Percentiles rank a stretch among this genome's conserved stretches.
Conservation (phyloP, 2,888 invertebrate species). For the Cryptops parisi region DNA sequence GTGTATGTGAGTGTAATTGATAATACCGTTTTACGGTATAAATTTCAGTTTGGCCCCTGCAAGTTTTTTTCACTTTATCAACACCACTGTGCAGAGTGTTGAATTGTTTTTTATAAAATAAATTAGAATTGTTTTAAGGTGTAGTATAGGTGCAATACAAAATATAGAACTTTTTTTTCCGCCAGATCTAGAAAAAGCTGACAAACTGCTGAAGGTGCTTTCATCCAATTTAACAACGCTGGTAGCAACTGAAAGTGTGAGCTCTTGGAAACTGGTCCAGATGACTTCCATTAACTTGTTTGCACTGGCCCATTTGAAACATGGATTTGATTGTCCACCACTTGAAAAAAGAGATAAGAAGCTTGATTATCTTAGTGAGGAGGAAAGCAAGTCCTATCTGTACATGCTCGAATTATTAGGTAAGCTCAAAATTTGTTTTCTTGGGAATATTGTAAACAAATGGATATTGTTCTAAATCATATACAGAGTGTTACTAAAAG, state of each 20-base stretch:
- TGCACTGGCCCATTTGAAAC: slow-evolving; percentile 37
- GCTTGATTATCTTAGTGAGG: slow-evolving; percentile 34
- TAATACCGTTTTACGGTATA: too few species aligned
- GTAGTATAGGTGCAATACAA: too few species aligned
- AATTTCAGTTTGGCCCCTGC: too few species aligned
- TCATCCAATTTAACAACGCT: slow-evolving; percentile 56
- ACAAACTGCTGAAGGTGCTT: slow-evolving; percentile 46
- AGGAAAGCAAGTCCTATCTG: slow-evolving; percentile 43
- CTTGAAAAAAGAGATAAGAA: slow-evolving; percentile 13
- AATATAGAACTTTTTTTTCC: too few species aligned
- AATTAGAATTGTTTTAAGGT: too few species aligned
- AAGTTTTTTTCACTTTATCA: too few species aligned
- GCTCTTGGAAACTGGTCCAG: slow-evolving; percentile 57
- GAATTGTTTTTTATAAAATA: too few species aligned
- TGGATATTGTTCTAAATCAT: too few species aligned
- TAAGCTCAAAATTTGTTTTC: slow-evolving; percentile 29
- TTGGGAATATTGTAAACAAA: too few species aligned
- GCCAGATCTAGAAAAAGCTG: slow-evolving; percentile 46
- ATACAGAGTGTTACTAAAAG: too few species aligned
- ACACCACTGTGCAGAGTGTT: too few species aligned
- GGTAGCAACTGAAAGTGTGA: slow-evolving; percentile 62
- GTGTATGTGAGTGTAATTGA: too few species aligned
- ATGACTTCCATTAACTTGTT: slow-evolving; percentile 63
- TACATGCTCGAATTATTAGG: slow-evolving; percentile 48
- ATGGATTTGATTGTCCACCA: slow-evolving; percentile 14